phyloP scores from a whole-genome alignment of 2,113 vertebrate species.

The Notechis scutatus region DNA sequence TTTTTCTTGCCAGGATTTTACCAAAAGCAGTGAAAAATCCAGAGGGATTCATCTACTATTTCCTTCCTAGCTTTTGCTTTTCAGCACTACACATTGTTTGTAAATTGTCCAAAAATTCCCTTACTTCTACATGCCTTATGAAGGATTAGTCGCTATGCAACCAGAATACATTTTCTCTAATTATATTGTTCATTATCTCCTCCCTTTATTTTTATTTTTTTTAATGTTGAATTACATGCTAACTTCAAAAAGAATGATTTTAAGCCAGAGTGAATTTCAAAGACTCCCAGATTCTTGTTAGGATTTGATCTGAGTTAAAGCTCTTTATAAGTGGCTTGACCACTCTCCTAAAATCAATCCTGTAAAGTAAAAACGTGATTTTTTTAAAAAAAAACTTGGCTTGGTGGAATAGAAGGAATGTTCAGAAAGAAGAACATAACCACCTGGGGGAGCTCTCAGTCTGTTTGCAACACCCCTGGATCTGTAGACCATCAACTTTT shows the following conservation, averaged over 20 bases:
- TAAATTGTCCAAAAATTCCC: constrained; percentile 11
- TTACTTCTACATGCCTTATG: not conserved
- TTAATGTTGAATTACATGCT: not conserved
- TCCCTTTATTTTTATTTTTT: not conserved
- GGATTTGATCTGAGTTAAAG: not conserved
- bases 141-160: not conserved
- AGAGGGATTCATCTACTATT: not conserved
- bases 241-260: constrained; percentile 5
- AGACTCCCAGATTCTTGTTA: accelerated
- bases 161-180: not conserved
- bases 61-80: not conserved
- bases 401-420: not conserved
- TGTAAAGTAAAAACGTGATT: not conserved
- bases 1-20: constrained; percentile 28
- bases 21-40: constrained; percentile 51
- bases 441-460: not conserved
- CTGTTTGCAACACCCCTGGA: not conserved
- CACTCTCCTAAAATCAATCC: not conserved
- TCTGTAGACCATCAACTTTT: not conserved
- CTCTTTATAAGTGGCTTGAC: not conserved
- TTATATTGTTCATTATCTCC: constrained; percentile 13
- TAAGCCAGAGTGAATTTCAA: not conserved
- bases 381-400: not conserved
- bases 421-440: not conserved
- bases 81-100: constrained; percentile 12